Conservation (phyloP, 2,888 invertebrate genomes). For the Ferrisia virgata region DNA sequence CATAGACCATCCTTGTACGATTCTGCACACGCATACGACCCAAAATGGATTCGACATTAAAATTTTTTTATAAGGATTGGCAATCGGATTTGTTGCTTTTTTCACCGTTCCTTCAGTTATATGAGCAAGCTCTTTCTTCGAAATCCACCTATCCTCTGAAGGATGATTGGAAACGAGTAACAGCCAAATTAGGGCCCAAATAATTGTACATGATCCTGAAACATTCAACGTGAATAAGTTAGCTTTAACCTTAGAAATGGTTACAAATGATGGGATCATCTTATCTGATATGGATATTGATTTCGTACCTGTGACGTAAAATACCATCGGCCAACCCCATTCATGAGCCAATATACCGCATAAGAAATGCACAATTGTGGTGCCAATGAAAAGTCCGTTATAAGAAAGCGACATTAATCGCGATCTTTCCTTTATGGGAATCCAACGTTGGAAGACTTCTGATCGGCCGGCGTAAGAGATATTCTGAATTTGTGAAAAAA, state of each 20-base stretch:
- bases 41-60: neutral
- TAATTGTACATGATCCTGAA: neutral
- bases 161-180: neutral
- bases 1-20: neutral
- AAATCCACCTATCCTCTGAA: neutral
- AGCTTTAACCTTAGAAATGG: no score
- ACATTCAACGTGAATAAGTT: no score
- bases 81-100: neutral
- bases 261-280: neutral
- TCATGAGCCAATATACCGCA: neutral
- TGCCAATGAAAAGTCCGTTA: neutral
- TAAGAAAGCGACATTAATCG: neutral
- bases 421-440: neutral
- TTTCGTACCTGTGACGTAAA: conserved; percentile 68
- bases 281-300: neutral
- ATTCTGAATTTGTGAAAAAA: no score
- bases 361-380: neutral
- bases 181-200: neutral
- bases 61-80: neutral
- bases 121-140: neutral
- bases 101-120: neutral
- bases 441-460: neutral
- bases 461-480: neutral
- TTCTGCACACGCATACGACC: neutral
- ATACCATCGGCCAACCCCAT: conserved; percentile 77